Percentiles rank a stretch among this genome's conserved stretches.
Evolutionary conservation across 2,797 vertebrate genomes (phyloP).

Genomic region (Stomatorhinus walkeri): DNA sequence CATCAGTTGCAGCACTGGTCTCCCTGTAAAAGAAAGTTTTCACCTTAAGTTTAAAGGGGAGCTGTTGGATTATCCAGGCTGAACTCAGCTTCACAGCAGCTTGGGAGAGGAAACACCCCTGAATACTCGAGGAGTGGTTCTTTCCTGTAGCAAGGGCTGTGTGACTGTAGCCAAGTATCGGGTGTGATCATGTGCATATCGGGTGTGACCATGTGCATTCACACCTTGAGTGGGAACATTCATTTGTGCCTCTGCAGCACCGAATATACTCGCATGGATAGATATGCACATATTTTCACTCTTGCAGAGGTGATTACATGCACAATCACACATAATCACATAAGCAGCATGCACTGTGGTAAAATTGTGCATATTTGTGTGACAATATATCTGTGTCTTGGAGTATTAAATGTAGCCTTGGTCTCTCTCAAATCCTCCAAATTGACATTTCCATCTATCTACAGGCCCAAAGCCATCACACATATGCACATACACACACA

Average conservation of each 20-base stretch:
- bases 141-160: neutral
- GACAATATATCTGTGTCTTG: neutral
- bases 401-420: neutral
- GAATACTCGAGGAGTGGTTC: neutral
- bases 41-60: neutral
- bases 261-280: no score
- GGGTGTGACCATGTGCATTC: neutral
- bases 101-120: neutral
- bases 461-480: neutral
- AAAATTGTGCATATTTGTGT: neutral
- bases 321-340: neutral
- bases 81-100: neutral
- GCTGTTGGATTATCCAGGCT: neutral
- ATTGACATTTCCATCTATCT: neutral
- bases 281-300: conserved; percentile 17
- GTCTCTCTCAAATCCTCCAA: neutral
- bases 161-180: neutral
- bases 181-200: no score
- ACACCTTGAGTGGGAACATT: neutral
- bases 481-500: conserved; percentile 23
- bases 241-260: neutral
- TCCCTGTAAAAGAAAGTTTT: neutral
- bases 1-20: neutral
- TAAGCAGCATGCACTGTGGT: neutral
- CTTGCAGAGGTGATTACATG: neutral